Conservation (phyloP, 2,797 vertebrate genomes). For the Acanthis flammea region DNA sequence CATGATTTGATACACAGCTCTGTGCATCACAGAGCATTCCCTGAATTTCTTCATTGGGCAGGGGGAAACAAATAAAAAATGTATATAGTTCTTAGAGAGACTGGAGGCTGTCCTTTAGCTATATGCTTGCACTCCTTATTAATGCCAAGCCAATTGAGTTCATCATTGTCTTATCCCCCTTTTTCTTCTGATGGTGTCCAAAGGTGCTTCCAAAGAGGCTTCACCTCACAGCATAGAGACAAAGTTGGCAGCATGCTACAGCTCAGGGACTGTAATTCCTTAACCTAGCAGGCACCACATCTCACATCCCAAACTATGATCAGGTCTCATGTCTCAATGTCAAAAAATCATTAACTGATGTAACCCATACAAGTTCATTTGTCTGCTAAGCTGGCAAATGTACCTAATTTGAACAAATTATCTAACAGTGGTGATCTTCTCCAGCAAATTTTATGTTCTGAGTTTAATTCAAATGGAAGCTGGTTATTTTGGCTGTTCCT, state of each 20-base stretch:
- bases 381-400: background rate
- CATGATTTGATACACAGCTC: background rate
- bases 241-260: fast-evolving
- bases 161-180: background rate
- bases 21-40: background rate
- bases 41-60: background rate
- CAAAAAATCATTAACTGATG: background rate
- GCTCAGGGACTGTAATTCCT: background rate
- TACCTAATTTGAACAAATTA: background rate
- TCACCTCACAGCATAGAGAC: background rate
- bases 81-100: background rate
- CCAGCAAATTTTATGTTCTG: background rate
- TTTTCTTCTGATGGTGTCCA: background rate
- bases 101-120: background rate
- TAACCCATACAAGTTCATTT: background rate
- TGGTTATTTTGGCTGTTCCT: background rate
- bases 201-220: background rate
- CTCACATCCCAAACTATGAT: background rate
- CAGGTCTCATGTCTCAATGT: background rate
- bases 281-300: background rate
- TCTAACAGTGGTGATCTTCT: background rate
- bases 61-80: background rate
- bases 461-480: background rate
- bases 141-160: background rate
- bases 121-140: background rate